Conservation (phyloP, 2,113 vertebrate genomes). For the Sinosuthora webbiana region DNA sequence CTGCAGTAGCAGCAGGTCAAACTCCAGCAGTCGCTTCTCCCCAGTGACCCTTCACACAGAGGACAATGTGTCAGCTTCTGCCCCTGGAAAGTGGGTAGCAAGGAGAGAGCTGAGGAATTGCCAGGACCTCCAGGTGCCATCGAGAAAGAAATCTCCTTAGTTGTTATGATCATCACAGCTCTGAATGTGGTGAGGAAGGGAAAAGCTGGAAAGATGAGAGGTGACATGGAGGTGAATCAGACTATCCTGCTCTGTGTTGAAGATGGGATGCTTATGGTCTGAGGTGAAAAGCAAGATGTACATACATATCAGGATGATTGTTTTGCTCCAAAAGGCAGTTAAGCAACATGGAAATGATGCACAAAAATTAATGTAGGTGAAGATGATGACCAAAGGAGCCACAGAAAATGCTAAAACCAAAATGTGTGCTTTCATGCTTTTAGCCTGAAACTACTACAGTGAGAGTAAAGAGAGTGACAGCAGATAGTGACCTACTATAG, state of each 20-base stretch:
- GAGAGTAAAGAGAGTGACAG: not conserved
- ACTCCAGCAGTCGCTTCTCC: not conserved
- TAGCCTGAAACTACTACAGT: not conserved
- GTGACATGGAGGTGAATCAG: not conserved
- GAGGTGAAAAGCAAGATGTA: not conserved
- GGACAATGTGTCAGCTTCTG: not conserved
- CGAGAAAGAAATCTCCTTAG: not conserved
- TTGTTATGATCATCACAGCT: not conserved
- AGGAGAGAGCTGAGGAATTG: not conserved
- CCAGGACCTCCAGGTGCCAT: not conserved
- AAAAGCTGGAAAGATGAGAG: not conserved
- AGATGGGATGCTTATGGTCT: not conserved
- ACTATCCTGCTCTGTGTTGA: not conserved
- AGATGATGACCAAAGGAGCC: not conserved
- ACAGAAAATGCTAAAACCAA: not conserved
- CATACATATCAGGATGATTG: accelerated
- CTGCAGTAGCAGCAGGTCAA: not conserved
- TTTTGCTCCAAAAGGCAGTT: not conserved
- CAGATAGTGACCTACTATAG: not conserved
- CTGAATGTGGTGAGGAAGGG: not conserved
- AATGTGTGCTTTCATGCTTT: not conserved
- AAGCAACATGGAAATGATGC: not conserved
- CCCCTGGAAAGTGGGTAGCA: not conserved
- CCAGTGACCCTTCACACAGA: not conserved
- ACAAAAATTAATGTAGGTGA: not conserved